A percentile compares a stretch with the other conserved stretches of the same genome.
Evolutionary conservation across 1,140 invertebrate genomes (phyloP).

Genomic region (Pseudomyrmex cubaensis): DNA sequence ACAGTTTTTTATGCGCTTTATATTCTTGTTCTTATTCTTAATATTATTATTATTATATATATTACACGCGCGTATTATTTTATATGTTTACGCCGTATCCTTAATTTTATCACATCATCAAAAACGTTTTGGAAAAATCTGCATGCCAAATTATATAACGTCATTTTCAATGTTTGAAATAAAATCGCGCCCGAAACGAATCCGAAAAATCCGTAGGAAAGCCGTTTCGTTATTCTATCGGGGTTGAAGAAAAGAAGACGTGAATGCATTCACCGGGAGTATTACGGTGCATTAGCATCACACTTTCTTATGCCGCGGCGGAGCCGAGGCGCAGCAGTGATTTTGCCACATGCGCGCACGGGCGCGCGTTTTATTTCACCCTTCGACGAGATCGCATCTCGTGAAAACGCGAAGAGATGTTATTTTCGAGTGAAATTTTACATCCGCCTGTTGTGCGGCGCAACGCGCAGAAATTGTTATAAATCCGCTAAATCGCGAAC

Average conservation of each 20-base stretch:
- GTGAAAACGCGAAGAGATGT: background rate
- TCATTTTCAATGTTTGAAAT: conserved; percentile 6
- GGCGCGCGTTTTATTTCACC: conserved; percentile 26
- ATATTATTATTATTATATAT: background rate
- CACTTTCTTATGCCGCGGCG: conserved; percentile 20
- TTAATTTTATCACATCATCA: background rate
- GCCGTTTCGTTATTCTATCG: background rate
- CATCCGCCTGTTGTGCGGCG: background rate
- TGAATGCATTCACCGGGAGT: background rate
- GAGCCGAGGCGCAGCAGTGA: background rate
- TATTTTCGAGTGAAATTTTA: conserved; percentile 28
- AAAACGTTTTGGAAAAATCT: background rate
- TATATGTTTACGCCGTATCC: background rate
- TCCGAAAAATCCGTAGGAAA: background rate
- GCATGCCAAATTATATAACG: conserved; percentile 18
- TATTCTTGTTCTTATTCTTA: background rate
- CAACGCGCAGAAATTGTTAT: conserved; percentile 21
- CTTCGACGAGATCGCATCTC: background rate
- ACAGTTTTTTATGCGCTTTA: background rate
- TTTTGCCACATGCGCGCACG: conserved; percentile 4
- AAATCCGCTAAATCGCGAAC: conserved; percentile 45
- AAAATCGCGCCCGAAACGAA: conserved; percentile 19
- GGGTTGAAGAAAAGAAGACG: conserved; percentile 9
- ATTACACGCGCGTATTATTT: too few species aligned
- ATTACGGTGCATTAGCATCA: conserved; percentile 20